Percentiles rank a stretch among this genome's conserved stretches.
phyloP scores from a whole-genome alignment of 2,113 vertebrate genomes.

The Myiozetetes cayanensis region DNA sequence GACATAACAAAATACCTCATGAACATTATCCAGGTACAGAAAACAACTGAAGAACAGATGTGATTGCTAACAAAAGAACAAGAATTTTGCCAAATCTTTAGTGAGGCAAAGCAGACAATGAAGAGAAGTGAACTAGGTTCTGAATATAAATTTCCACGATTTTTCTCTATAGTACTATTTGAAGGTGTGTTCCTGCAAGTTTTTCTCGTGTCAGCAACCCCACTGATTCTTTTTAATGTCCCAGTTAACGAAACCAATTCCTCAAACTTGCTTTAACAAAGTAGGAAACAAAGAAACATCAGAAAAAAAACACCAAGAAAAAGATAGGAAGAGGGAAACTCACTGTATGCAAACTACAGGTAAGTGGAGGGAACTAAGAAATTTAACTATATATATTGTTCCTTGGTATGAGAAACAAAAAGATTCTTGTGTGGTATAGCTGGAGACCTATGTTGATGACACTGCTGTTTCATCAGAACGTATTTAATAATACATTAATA shows the following conservation, averaged over 20 bases:
- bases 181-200: neutral
- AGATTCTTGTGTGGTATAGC: neutral
- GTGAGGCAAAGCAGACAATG: accelerated
- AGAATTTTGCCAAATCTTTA: neutral
- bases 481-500: neutral
- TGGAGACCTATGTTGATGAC: neutral
- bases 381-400: neutral
- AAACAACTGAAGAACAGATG: neutral
- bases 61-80: neutral
- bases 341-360: neutral
- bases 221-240: neutral
- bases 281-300: neutral
- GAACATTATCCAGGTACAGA: neutral
- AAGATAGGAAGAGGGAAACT: neutral
- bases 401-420: neutral
- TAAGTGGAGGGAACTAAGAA: neutral
- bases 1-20: neutral
- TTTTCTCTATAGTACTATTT: neutral
- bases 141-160: neutral
- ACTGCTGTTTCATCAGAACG: neutral
- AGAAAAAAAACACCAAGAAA: accelerated
- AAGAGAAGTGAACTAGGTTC: neutral
- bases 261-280: neutral
- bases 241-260: neutral
- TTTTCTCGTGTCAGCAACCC: neutral